These are phyloP conservation scores for Bucorvus abyssinicus DNA, from an alignment of 2,797 vertebrate species.

Conservation along the genomic window DNA sequence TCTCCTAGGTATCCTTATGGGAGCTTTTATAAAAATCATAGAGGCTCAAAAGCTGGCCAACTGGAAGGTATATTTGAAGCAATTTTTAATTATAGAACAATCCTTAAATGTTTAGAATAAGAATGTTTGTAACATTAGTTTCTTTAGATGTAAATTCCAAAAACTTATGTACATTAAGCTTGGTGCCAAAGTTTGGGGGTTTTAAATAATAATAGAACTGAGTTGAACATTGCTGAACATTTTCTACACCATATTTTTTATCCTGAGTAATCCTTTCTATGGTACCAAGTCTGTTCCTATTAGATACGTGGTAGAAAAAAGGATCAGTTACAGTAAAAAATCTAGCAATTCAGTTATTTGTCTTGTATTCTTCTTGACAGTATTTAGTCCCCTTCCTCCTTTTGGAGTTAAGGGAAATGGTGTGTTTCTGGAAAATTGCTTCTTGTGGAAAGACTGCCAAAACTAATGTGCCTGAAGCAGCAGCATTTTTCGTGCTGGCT, in stretches of 20 bases:
- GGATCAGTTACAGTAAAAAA: not conserved
- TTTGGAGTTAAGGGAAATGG: not conserved
- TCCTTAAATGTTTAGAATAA: not conserved
- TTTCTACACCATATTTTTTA: not conserved
- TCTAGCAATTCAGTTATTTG: not conserved
- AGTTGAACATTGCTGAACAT: not conserved
- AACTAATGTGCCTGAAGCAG: not conserved
- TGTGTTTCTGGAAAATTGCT: not conserved
- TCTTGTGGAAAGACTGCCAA: not conserved
- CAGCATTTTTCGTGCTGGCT: not conserved
- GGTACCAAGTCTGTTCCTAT: not conserved
- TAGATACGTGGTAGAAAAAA: not conserved
- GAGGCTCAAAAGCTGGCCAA: conserved; percentile 97
- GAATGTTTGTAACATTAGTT: not conserved
- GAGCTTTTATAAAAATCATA: conserved; percentile 97
- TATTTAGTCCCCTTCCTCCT: not conserved
- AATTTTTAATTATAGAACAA: not conserved
- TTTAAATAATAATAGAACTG: not conserved
- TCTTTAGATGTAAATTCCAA: not conserved
- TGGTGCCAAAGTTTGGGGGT: not conserved
- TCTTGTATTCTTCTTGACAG: not conserved
- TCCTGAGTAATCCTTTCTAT: not conserved
- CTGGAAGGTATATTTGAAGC: conserved; percentile 89
- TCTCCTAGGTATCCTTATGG: conserved; percentile 94
- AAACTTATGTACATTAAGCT: not conserved